Percentiles rank a stretch among this genome's conserved stretches.
Evolutionary conservation across 2,113 vertebrate species (phyloP).

Genomic region (Ranitomeya imitator): DNA sequence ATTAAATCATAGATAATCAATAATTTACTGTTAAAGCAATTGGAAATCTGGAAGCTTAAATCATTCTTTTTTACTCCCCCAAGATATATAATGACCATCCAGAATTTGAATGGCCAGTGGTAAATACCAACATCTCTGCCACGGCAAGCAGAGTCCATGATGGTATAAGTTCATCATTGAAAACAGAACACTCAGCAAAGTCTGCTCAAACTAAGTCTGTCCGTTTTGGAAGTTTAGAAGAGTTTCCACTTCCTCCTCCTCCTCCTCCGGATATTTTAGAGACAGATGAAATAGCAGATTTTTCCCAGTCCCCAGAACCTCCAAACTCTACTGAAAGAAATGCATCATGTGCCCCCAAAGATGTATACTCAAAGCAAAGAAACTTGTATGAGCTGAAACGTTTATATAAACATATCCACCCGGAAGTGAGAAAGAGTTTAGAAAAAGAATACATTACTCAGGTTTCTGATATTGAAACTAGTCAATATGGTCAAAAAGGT

Average conservation of each 20-base stretch:
- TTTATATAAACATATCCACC: conserved; percentile 83
- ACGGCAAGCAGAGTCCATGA: conserved; percentile 66
- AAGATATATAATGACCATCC: conserved; percentile 81
- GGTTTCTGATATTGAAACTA: conserved; percentile 70
- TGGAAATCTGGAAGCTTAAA: not conserved
- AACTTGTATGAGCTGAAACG: conserved; percentile 80
- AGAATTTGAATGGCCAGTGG: conserved; percentile 75
- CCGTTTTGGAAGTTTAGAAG: conserved; percentile 72
- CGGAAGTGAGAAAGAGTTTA: conserved; percentile 81
- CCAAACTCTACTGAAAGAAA: conserved; percentile 63
- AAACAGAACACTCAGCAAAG: conserved; percentile 56
- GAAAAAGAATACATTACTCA: conserved; percentile 78
- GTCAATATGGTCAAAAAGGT: conserved; percentile 66
- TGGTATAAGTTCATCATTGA: conserved; percentile 61
- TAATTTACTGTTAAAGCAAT: not conserved
- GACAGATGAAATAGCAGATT: conserved; percentile 68
- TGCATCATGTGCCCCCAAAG: conserved; percentile 63
- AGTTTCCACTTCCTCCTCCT: conserved; percentile 71
- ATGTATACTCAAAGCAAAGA: conserved; percentile 78
- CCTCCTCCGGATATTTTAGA: conserved; percentile 76
- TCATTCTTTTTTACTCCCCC: conserved; percentile 65
- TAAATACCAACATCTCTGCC: conserved; percentile 66
- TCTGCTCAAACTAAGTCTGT: conserved; percentile 61
- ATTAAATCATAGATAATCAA: not conserved
- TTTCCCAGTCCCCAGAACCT: conserved; percentile 74